Evolutionary conservation across 1,140 invertebrate species (phyloP), one percentile per base, ranked within the genome.

Genomic region (Carcinoscorpius rotundicauda): DNA sequence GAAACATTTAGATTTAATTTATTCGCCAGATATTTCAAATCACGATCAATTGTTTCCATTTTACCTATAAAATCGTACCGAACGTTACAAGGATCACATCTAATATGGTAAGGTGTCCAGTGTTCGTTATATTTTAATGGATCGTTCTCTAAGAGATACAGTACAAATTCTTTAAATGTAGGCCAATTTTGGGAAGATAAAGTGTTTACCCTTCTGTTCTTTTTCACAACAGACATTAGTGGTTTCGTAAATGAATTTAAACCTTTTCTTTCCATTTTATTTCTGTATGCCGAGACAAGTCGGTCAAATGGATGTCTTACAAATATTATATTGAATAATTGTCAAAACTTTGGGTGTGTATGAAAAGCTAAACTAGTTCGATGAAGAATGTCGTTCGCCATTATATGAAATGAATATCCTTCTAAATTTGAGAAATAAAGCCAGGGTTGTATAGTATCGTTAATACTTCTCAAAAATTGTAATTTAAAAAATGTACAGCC

Each of bases 61-160:
- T 77, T 75, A 3, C 75, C 76, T 11, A 77, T 72, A 60, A 75
- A 73, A 55, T 75, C 70, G 66, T 75, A 77, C 4, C 67, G 62
- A 48, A 76, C 67, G 10, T 62, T 29, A 64, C 76, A 77, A 8
- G 75, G 74, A 8, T 73, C 68, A 64, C 76, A 76, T 5, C 69
- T 58, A 48, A 66, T 67, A 68, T 71, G 72, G 67, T 73, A 74
- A 0, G 73, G 75, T 8, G 70, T 67, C 74, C 75, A 77, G 67
- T 77, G 75, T 9, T 70, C 69, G 65, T 74, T 68, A 51, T 72
- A 75, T 29, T 69, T 67, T 10, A 64, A 66, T 56, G 69, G 69
- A 57, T 58, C 5, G 2, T 68, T 70, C 49, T 66, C 58, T 49
- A 72, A 67, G 29, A 75, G 65, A 60, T 72, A 73, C 58, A 73